Evolutionary conservation across 2,797 vertebrate species (phyloP).

Genomic region (Phyllotis vaccarum): DNA sequence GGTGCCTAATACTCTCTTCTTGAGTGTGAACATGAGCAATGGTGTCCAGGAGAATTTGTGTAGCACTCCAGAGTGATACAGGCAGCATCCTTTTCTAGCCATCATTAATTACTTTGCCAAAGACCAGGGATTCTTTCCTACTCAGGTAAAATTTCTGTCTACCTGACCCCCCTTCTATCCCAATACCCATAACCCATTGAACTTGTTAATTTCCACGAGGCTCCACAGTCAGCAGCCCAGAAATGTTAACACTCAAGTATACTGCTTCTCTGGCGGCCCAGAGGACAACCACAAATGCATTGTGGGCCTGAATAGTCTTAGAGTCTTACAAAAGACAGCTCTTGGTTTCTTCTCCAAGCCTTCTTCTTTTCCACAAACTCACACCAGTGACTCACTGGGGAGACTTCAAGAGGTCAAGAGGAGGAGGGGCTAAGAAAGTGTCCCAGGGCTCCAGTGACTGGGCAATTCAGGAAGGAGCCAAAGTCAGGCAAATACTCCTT

Average conservation of each 20-base stretch:
- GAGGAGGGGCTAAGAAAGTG: constrained; percentile 37
- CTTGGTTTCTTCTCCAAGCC: neutral
- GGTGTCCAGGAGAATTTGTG: neutral
- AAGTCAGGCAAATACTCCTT: constrained; percentile 69
- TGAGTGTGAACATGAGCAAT: neutral
- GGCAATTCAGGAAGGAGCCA: constrained; percentile 29
- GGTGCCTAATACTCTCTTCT: neutral
- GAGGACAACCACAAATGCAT: neutral
- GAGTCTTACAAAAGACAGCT: neutral
- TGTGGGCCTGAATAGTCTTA: neutral
- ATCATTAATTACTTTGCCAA: neutral
- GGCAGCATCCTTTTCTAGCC: neutral
- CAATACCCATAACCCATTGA: neutral
- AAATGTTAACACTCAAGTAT: too few relatives aligned
- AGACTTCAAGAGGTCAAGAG: constrained; percentile 50
- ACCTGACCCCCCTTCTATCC: neutral
- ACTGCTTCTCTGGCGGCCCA: neutral
- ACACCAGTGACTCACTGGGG: constrained; percentile 70
- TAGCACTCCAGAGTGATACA: neutral
- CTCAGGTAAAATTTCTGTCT: neutral
- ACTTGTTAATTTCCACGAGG: neutral
- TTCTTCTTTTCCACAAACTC: constrained; percentile 64
- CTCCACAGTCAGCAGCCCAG: neutral
- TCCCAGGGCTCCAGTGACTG: constrained; percentile 22
- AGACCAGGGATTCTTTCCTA: neutral